Evolutionary conservation across 2,888 invertebrate species (phyloP).

Genomic region (Cyaniris semiargus): DNA sequence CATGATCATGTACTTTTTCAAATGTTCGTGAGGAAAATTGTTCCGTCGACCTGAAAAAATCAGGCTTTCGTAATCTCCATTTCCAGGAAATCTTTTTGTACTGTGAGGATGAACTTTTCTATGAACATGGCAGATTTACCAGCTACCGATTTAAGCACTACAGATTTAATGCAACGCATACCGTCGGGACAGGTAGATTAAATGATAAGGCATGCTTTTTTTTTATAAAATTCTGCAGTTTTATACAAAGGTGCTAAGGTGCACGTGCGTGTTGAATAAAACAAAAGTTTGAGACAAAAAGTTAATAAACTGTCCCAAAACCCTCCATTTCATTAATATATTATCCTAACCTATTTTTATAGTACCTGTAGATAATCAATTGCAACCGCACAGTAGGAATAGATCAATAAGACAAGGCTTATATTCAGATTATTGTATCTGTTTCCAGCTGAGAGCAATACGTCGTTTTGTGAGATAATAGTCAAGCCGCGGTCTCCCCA

Average conservation of each 20-base stretch:
- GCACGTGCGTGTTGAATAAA: too few relatives aligned
- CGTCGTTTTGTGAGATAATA: conserved; percentile 76
- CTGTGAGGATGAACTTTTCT: neutral
- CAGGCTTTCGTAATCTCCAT: neutral
- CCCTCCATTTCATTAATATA: too few relatives aligned
- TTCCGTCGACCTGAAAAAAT: conserved; percentile 20
- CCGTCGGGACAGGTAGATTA: too few relatives aligned
- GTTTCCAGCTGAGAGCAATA: conserved; percentile 49
- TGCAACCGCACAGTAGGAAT: neutral
- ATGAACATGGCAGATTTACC: neutral
- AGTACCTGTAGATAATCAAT: too few relatives aligned
- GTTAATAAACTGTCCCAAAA: too few relatives aligned
- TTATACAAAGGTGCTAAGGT: too few relatives aligned
- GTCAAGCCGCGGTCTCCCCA: conserved; percentile 63
- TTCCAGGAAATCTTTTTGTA: neutral
- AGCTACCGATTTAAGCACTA: neutral
- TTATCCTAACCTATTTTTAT: too few relatives aligned
- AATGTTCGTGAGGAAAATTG: neutral
- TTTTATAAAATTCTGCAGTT: too few relatives aligned
- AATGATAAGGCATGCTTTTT: too few relatives aligned
- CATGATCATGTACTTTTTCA: conserved; percentile 37
- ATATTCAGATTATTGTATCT: conserved; percentile 40
- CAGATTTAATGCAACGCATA: too few relatives aligned
- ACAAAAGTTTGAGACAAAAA: too few relatives aligned
- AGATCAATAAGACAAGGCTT: neutral